Base-by-base conservation (phyloP, 2,113 vertebrate species). In the Formicarius rufipectus region DNA sequence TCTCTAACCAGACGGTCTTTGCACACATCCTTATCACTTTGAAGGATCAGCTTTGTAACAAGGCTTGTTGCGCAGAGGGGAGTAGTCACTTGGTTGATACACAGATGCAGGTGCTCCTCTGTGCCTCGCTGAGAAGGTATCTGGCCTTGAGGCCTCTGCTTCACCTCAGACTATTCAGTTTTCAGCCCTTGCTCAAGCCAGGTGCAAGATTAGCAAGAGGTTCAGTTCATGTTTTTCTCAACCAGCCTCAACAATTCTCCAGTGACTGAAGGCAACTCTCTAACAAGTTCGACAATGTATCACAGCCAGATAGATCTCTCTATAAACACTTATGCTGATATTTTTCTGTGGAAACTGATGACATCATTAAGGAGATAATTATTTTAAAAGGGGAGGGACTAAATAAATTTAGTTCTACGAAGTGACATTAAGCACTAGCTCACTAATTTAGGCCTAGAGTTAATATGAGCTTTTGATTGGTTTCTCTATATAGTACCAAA, bases 211-310 rank as follows among this genome's bases (percentile, higher is more conserved):
- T 47, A 69, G 14, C 20, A 40, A 45, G 24, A 31, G 14, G 4
- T 9, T 25, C 71, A 68, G 17, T 10, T 39, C 14, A 6, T 31
- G 45, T 31, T 68, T 75, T 83, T 2, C 67, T 83, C 25, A 47
- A 40, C 7, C 39, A 89, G 17, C 21, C 24, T 62, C 25, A 69
- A 63, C 21, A 31, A 40, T 35, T 56, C 21, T 42, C 62, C 47
- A 69, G 30, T 4, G 18, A 15, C 12, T 0, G 0, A 76, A 49
- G 25, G 27, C 4, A 49, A 56, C 18, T 25, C 39, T 42, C 6
- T 33, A 55, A 12, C 13, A 49, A 49, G 12, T 71, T 31, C 49
- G 40, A 28, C 11, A 89, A 19, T 69, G 62, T 47, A 18, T 27
- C 40, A 69, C 40, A 40, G 17, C 25, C 31, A 71, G 12, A 52